A percentile compares a stretch with the other conserved stretches of the same genome.
Conservation (phyloP, 2,888 invertebrate species). For the Drosophila suboccidentalis region DNA sequence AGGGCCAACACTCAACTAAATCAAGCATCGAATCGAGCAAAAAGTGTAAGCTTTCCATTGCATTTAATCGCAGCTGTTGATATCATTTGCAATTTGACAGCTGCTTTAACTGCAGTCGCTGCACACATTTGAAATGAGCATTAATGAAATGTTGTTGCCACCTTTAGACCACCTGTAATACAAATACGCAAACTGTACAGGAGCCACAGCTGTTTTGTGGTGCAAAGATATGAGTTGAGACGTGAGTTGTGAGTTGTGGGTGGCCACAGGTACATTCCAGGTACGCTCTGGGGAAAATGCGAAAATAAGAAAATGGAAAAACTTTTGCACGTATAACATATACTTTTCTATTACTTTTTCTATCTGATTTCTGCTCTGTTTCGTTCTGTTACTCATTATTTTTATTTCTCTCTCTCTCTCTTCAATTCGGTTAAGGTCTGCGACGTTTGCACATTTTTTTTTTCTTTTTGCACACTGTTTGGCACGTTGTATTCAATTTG, state of each 20-base stretch:
- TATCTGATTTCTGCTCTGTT: slow-evolving; percentile 41
- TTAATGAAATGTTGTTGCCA: slow-evolving; percentile 40
- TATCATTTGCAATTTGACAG: slow-evolving; percentile 51
- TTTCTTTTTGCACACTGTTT: slow-evolving; percentile 22
- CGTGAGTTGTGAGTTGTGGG: slow-evolving; percentile 36
- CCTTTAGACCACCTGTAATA: slow-evolving; percentile 20
- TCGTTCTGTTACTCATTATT: no score
- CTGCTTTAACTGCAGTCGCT: slow-evolving; percentile 42
- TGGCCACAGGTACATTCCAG: slow-evolving; percentile 43
- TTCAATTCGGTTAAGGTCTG: slow-evolving; percentile 35
- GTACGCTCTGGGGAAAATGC: slow-evolving; percentile 18
- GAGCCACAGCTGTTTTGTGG: slow-evolving; percentile 23
- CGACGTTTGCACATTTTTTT: slow-evolving; percentile 48
- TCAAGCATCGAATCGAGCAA: slow-evolving; percentile 8
- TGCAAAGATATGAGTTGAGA: slow-evolving; percentile 27
- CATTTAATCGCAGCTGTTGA: slow-evolving; percentile 46
- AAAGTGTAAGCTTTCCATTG: slow-evolving; percentile 1
- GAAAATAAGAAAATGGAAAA: slow-evolving; percentile 80
- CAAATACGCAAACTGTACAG: slow-evolving; percentile 1
- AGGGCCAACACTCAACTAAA: slow-evolving; percentile 22
- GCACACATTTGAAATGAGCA: slow-evolving; percentile 66
- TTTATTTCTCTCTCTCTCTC: slow-evolving; percentile 6
- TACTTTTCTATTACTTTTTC: slow-evolving; percentile 74
- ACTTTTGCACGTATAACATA: slow-evolving; percentile 78
- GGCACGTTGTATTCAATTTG: slow-evolving; percentile 77